phyloP scores from a whole-genome alignment of 64 coral and sea anemone genomes.

The Actinia tenebrosa region DNA sequence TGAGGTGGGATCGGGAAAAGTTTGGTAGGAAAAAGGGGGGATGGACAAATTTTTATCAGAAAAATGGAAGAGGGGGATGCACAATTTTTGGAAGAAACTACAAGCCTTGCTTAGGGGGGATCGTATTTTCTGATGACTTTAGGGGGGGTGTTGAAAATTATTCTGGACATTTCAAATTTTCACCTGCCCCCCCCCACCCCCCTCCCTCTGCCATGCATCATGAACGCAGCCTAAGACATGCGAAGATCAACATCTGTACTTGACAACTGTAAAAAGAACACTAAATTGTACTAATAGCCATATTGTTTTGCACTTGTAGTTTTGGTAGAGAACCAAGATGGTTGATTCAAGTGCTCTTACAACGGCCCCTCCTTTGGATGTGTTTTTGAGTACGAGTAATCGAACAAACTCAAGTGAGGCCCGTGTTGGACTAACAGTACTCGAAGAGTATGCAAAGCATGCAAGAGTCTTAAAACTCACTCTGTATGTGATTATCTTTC shows the following conservation, averaged over 20 bases:
- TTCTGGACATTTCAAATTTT: no score
- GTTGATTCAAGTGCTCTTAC: neutral
- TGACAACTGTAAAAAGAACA: neutral
- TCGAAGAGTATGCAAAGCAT: conserved; percentile 2
- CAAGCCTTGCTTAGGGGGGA: no score
- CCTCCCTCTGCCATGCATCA: no score
- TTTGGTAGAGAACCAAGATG: neutral
- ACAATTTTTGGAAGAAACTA: no score
- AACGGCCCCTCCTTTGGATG: neutral
- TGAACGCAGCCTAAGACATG: neutral
- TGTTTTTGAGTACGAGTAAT: neutral
- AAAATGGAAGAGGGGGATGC: no score
- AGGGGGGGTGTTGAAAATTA: no score
- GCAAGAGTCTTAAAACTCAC: conserved; percentile 20
- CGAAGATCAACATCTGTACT: neutral
- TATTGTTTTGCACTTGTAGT: neutral
- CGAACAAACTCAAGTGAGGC: neutral
- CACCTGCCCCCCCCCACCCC: no score
- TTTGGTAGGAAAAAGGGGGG: no score
- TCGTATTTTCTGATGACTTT: no score
- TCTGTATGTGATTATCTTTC: conserved; percentile 51
- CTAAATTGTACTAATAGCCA: neutral
- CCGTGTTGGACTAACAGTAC: neutral
- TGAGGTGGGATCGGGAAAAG: no score
- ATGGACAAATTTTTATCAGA: no score